These are phyloP conservation scores for Thalpophila matura DNA, from an alignment of 2,888 invertebrate species.

Conservation along the genomic window DNA sequence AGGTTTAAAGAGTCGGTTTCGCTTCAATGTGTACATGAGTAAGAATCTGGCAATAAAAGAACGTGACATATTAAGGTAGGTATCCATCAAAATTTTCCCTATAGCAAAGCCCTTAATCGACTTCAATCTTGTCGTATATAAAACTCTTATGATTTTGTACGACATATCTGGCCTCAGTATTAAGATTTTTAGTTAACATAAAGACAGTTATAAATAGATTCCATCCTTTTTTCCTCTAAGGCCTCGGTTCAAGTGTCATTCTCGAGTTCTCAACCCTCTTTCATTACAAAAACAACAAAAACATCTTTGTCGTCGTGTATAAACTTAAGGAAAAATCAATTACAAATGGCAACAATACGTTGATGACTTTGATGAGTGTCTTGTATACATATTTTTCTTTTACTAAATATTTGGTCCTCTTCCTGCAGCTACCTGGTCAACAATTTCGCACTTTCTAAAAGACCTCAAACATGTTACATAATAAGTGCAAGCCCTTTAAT, in stretches of 20 bases:
- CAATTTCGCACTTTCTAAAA: constrained; percentile 2
- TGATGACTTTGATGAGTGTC: background rate
- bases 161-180: no score
- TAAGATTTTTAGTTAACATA: no score
- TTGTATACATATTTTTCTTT: no score
- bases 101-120: no score
- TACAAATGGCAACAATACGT: background rate
- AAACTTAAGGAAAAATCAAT: constrained; percentile 27
- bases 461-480: constrained; percentile 1
- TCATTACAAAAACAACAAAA: background rate
- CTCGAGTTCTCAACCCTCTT: constrained; percentile 4
- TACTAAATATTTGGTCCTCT: background rate
- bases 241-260: background rate
- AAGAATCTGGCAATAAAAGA: no score
- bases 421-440: background rate
- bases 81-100: no score
- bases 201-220: no score
- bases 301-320: constrained; percentile 8
- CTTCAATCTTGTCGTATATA: no score
- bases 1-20: no score
- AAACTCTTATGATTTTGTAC: no score
- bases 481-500: constrained; percentile 5
- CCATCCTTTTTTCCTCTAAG: background rate
- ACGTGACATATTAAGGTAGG: no score
- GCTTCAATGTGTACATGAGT: no score